Conservation (phyloP, 2,888 invertebrate species). For the Drosophila pegasa region DNA sequence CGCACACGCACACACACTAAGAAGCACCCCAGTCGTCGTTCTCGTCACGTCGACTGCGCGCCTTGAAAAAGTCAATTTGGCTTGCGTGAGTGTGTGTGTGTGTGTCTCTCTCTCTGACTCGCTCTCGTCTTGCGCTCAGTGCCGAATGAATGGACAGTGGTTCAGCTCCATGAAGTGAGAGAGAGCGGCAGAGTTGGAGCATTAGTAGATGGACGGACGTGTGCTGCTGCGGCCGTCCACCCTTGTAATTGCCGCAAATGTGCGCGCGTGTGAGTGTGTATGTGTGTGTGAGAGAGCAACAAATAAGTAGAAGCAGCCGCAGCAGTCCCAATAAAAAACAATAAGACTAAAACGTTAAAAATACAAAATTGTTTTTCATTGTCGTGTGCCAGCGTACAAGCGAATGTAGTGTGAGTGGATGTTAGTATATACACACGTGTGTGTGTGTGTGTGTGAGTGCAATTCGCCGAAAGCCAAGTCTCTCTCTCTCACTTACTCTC, state of each 20-base stretch:
- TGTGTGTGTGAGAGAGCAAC: constrained; percentile 57
- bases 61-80: constrained; percentile 72
- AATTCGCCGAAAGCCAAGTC: constrained; percentile 37
- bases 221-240: constrained; percentile 64
- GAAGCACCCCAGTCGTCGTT: constrained; percentile 45
- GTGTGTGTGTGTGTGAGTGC: constrained; percentile 48
- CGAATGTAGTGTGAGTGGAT: constrained; percentile 10
- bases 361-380: constrained; percentile 61
- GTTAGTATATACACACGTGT: constrained; percentile 9
- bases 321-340: constrained; percentile 54
- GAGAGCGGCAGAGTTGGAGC: constrained; percentile 27
- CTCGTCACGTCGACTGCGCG: constrained; percentile 63
- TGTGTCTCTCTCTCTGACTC: constrained; percentile 43
- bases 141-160: constrained; percentile 68
- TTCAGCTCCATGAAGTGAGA: constrained; percentile 32
- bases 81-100: constrained; percentile 17
- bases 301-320: constrained; percentile 55
- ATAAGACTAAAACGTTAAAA: constrained; percentile 64
- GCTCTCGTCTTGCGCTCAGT: constrained; percentile 37
- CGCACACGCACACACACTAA: constrained; percentile 28
- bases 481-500: constrained; percentile 24
- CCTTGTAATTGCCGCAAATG: constrained; percentile 71
- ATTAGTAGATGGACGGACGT: constrained; percentile 32
- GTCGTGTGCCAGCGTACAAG: constrained; percentile 44
- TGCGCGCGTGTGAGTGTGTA: constrained; percentile 44